Evolutionary conservation across 2,888 invertebrate species (phyloP).

Genomic region (Tribolium freemani): DNA sequence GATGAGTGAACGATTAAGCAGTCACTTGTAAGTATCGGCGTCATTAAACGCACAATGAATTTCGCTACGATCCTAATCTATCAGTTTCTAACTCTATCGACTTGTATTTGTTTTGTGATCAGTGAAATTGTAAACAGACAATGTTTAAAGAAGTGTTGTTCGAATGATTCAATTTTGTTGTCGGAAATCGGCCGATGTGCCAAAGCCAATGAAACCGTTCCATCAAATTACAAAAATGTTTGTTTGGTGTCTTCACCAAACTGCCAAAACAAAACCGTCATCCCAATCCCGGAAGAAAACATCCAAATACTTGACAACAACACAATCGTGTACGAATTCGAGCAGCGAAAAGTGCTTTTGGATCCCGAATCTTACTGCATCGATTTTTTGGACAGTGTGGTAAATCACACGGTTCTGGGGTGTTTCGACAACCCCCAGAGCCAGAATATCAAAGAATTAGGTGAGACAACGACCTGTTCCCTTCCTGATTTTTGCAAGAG

Average conservation of each 20-base stretch:
- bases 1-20: constrained; percentile 33
- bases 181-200: neutral
- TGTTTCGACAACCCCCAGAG: neutral
- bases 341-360: neutral
- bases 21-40: constrained; percentile 34
- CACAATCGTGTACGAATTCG: neutral
- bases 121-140: constrained; percentile 6
- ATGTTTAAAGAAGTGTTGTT: constrained; percentile 37
- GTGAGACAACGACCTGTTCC: neutral
- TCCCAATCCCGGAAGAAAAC: neutral
- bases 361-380: constrained; percentile 10
- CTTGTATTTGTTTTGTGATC: constrained; percentile 21
- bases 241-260: neutral
- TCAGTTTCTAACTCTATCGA: constrained; percentile 22
- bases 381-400: neutral
- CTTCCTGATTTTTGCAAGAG: constrained; percentile 1
- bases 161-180: constrained; percentile 13
- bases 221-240: neutral
- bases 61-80: constrained; percentile 22
- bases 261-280: neutral
- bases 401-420: neutral
- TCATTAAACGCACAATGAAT: constrained; percentile 25
- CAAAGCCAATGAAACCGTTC: neutral
- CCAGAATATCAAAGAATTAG: neutral
- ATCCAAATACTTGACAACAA: constrained; percentile 5